These are phyloP conservation scores for Anolis carolinensis DNA, from an alignment of 2,113 vertebrate genomes.

Conservation along the genomic window DNA sequence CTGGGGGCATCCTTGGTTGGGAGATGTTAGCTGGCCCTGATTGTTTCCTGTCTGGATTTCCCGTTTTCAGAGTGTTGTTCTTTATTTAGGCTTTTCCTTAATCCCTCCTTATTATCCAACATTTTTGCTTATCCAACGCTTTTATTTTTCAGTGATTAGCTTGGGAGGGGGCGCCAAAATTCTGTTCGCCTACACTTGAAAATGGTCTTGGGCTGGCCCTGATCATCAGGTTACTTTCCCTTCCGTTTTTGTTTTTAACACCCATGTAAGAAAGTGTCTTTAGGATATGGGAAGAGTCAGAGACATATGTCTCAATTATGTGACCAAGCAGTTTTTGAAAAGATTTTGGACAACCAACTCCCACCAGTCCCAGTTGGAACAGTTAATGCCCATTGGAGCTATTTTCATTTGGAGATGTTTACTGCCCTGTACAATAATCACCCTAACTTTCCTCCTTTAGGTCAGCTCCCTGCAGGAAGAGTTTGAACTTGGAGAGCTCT, in stretches of 20 bases:
- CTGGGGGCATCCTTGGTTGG: too few relatives aligned
- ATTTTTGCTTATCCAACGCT: too few relatives aligned
- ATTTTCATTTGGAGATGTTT: slow-evolving; percentile 22
- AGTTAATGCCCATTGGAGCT: background rate
- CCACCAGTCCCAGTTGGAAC: background rate
- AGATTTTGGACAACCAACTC: background rate
- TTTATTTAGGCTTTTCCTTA: too few relatives aligned
- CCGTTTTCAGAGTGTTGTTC: too few relatives aligned
- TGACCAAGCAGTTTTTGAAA: background rate
- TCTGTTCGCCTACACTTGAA: too few relatives aligned
- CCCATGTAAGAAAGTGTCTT: background rate
- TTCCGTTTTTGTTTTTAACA: background rate
- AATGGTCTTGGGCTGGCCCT: too few relatives aligned
- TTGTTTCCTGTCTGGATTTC: too few relatives aligned
- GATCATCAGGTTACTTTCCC: background rate
- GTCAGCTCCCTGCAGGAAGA: slow-evolving; percentile 21
- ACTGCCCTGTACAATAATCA: background rate
- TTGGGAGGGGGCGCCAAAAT: too few relatives aligned
- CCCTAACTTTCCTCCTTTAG: slow-evolving; percentile 5
- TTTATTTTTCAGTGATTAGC: too few relatives aligned
- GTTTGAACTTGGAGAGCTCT: background rate
- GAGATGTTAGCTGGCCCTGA: too few relatives aligned
- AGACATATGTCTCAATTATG: background rate
- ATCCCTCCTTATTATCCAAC: too few relatives aligned
- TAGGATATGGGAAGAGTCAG: background rate